phyloP scores from a whole-genome alignment of 2,888 invertebrate species.

The Ectropis crepuscularia region DNA sequence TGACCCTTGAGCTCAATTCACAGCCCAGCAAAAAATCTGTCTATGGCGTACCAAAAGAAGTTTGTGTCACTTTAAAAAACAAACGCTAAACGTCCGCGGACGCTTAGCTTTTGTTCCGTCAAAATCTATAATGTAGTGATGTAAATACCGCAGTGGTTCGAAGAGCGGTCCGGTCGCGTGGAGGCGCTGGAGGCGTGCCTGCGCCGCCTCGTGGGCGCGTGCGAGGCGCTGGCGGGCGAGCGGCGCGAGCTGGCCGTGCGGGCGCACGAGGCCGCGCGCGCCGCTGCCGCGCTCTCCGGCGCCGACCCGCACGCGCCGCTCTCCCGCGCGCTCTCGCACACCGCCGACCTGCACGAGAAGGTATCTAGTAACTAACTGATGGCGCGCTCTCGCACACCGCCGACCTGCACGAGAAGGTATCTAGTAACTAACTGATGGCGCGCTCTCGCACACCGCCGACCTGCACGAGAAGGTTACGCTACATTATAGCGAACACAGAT shows the following conservation, averaged over 20 bases:
- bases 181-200: slow-evolving; percentile 96
- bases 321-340: slow-evolving; percentile 93
- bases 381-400: slow-evolving; percentile 89
- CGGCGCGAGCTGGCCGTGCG: slow-evolving; percentile 92
- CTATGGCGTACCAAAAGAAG: too few species aligned
- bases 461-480: slow-evolving; percentile 54
- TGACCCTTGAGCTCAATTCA: too few species aligned
- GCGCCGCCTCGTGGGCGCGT: slow-evolving; percentile 92
- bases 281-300: slow-evolving; percentile 93
- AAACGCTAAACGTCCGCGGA: too few species aligned
- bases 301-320: slow-evolving; percentile 97
- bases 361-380: slow-evolving; percentile 54
- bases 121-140: background rate
- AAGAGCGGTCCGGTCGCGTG: slow-evolving; percentile 96
- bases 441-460: slow-evolving; percentile 88
- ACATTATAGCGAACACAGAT: too few species aligned
- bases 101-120: too few species aligned
- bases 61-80: too few species aligned
- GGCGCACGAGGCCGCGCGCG: slow-evolving; percentile 94
- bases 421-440: background rate
- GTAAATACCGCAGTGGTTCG: slow-evolving; percentile 94
- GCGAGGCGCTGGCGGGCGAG: slow-evolving; percentile 94
- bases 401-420: slow-evolving; percentile 63
- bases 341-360: slow-evolving; percentile 52
- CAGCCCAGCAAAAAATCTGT: too few species aligned